Base-by-base conservation (phyloP, 2,113 vertebrate species). In the Scophthalmus maximus region DNA sequence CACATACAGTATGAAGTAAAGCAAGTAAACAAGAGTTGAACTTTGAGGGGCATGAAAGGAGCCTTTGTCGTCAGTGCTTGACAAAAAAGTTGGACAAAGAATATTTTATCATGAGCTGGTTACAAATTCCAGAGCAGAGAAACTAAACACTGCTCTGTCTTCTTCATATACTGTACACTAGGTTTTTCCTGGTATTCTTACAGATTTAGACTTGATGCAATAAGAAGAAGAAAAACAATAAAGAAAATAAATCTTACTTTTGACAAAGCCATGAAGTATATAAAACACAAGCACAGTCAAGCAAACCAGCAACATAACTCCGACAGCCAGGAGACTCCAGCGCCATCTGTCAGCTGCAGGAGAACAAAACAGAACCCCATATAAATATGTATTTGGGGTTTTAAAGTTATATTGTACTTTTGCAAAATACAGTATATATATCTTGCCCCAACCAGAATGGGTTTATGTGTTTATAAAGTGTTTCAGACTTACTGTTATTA, bases 181-280 rank as follows among this genome's bases (percentile, higher is more conserved):
- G 17, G 5, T 17, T 42, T 42, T 6, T 17, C 34, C 14, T 1
- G 3, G 4, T 42, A 15, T 23, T 36, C 1, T 22, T 4, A 11
- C 0, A 12, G 2, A 46, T 59, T 25, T 2, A 59, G 11, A 15
- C 15, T 5, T 14, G 23, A 60, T 29, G 20, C 4, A 14, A 47
- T 38, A 11, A 8, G 53, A 40, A 9, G 27, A 30, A 18, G 5
- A 30, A 49, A 34, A 22, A 38, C 36, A n/a, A 47, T 3, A 6
- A 25, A 51, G 22, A 2, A 11, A 18, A 12, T 47, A 15, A 59
- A 34, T 90, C 94, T 81, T 85, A 98, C 96, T 92, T 90, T 95
- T 96, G 57, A 95, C 17, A 0, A 52, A 67, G 11, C 78, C 74
- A 52, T 86, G 92, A 12, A 94, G 30, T 4, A 95, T 63, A 40